These are phyloP conservation scores for Somateria mollissima DNA, from an alignment of 2,797 vertebrate genomes.

Conservation along the genomic window DNA sequence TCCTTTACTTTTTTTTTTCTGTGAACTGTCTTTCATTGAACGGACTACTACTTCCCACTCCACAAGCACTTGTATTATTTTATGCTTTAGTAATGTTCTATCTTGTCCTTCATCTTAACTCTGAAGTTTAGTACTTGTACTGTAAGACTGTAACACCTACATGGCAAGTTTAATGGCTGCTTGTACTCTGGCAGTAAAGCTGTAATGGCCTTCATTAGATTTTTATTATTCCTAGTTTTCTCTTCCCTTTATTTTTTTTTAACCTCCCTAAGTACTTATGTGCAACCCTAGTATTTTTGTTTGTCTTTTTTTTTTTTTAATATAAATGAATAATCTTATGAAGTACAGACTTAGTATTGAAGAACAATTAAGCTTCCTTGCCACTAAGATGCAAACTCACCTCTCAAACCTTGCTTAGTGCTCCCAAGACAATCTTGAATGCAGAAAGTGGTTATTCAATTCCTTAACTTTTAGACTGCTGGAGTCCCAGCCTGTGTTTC, in stretches of 20 bases:
- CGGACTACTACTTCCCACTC: not conserved
- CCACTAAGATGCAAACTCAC: not conserved
- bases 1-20: not conserved
- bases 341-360: not conserved
- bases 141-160: not conserved
- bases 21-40: not conserved
- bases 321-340: not conserved
- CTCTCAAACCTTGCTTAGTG: not conserved
- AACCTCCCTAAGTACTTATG: not conserved
- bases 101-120: not conserved
- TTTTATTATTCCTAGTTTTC: not conserved
- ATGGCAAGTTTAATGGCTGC: not conserved
- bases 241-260: not conserved
- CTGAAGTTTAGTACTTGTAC: slow-evolving; percentile 7
- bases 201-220: not conserved
- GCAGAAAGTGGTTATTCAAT: not conserved
- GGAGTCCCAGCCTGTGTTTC: not conserved
- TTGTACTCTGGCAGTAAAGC: slow-evolving; percentile 53
- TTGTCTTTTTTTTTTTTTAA: not conserved
- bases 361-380: too few relatives aligned
- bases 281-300: too few relatives aligned
- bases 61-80: not conserved
- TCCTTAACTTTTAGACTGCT: too few relatives aligned
- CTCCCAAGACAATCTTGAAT: fast-evolving
- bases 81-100: not conserved